Evolutionary conservation across 2,888 invertebrate genomes (phyloP).

Genomic region (Coelinius sp.): DNA sequence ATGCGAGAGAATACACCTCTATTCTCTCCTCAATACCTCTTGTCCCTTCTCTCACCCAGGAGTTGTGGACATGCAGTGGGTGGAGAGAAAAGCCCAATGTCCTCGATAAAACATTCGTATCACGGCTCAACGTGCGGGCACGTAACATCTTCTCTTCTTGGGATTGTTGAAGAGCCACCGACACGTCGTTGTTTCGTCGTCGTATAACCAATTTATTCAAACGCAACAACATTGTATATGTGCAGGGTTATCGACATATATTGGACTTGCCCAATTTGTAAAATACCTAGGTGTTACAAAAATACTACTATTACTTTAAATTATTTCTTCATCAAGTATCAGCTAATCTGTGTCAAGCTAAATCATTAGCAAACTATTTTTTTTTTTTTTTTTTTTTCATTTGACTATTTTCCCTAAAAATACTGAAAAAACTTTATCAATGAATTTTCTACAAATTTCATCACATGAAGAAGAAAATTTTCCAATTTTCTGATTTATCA

Average conservation of each 20-base stretch:
- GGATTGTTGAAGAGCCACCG: conserved; percentile 55
- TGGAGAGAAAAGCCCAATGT: conserved; percentile 24
- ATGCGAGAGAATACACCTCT: conserved; percentile 8
- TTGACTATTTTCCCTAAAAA: neutral
- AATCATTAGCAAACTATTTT: conserved; percentile 20
- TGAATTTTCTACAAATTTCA: no score
- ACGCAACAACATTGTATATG: conserved; percentile 37
- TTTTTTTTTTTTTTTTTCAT: neutral
- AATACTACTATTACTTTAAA: conserved; percentile 37
- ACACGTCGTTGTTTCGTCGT: conserved; percentile 49
- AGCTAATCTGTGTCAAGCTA: conserved; percentile 28
- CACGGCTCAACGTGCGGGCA: conserved; percentile 61
- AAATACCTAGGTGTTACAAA: conserved; percentile 33
- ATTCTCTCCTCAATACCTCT: conserved; percentile 10
- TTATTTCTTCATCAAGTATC: conserved; percentile 46
- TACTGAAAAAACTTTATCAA: no score
- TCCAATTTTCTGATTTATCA: neutral
- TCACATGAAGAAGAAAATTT: neutral
- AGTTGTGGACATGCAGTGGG: conserved; percentile 15
- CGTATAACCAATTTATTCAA: conserved; percentile 47
- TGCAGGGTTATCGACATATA: conserved; percentile 37
- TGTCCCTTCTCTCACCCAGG: neutral
- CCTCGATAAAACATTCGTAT: conserved; percentile 53
- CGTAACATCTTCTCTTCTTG: conserved; percentile 70
- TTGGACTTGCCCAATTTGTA: conserved; percentile 28